A percentile compares a stretch with the other conserved stretches of the same genome.
These are phyloP conservation scores for Microctenopoma stevenorrisi DNA, from an alignment of 2,797 vertebrate species.

Conservation along the genomic window DNA sequence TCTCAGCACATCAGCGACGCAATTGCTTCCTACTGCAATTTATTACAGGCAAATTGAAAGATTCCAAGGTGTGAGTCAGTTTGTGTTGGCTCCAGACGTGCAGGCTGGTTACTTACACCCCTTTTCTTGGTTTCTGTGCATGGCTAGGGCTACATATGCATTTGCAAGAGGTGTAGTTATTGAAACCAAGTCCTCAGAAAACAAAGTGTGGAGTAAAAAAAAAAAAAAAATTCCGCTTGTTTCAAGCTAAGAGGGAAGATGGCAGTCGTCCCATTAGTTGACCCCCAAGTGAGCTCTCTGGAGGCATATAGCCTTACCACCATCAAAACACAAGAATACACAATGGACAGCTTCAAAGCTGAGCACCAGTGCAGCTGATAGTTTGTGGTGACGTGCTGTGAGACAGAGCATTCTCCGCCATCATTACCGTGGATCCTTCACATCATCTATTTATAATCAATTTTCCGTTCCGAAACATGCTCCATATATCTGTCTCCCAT, in stretches of 20 bases:
- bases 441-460: slow-evolving; percentile 72
- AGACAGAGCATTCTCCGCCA: slow-evolving; percentile 44
- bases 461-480: slow-evolving; percentile 59
- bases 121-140: slow-evolving; percentile 27
- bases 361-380: slow-evolving; percentile 54
- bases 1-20: slow-evolving; percentile 74
- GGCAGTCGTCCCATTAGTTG: slow-evolving; percentile 69
- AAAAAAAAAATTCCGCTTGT: slow-evolving; percentile 21
- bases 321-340: slow-evolving; percentile 55
- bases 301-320: slow-evolving; percentile 74
- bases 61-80: slow-evolving; percentile 73
- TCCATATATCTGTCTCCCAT: slow-evolving; percentile 32
- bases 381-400: slow-evolving; percentile 61
- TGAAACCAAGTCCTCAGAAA: slow-evolving; percentile 55
- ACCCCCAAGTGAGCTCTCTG: slow-evolving; percentile 61
- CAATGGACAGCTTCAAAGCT: slow-evolving; percentile 67
- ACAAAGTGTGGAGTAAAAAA: slow-evolving; percentile 4
- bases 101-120: slow-evolving; percentile 40
- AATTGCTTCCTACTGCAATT: slow-evolving; percentile 77
- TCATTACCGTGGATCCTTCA: slow-evolving; percentile 49
- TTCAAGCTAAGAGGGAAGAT: slow-evolving; percentile 62
- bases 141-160: slow-evolving; percentile 39
- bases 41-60: slow-evolving; percentile 76
- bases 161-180: slow-evolving; percentile 43
- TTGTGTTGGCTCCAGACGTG: slow-evolving; percentile 65